Base-by-base conservation (phyloP, 64 coral and sea anemone species). In the Dendronephthya gigantea region DNA sequence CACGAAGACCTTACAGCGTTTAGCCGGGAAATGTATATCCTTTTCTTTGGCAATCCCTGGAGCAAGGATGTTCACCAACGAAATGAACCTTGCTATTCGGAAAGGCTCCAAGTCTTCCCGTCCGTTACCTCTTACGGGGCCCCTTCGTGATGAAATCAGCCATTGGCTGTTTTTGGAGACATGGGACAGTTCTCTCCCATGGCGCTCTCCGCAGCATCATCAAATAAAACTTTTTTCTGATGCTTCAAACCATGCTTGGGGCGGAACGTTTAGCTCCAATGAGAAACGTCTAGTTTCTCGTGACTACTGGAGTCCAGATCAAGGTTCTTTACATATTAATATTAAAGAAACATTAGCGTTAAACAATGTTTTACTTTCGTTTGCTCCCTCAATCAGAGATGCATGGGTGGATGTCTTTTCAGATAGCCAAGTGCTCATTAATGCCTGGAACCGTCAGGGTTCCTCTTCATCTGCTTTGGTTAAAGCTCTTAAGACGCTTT, bases 161-260 rank as follows among this genome's bases (percentile, higher is more conserved):
- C 91, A 89, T 32, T 92, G 91, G 87, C 51, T 89, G 39, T 92
- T 92, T 50, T 38, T 92, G 22, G 48, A 82, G 36, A 37, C 69
- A 35, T 92, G 87, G 91, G 11, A 19, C 6, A 83, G 58, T 62
- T 82, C 52, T 35, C 70, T 92, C 19, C 86, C 91, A 14, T 92
- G 83, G 87, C 47, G 35, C 0, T 74, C 49, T 9, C 86, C 84
- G 82, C 35, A 28, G 16, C 86, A 81, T 22, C 40, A 48, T 34
- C 90, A 92, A 85, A 30, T 92, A 27, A 15, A 82, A 9, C 47
- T 92, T 0, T 72, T 25, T 35, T 55, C 59, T 14, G 85, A 87
- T 47, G 82, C 85, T 6, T 92, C 83, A 3, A 66, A 55, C 50
- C 49, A 38, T 84, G n/a, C n/a, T n/a, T 45, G 41, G 41, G 41